These are phyloP conservation scores for Steatornis caripensis DNA, from an alignment of 2,113 vertebrate species.

Conservation along the genomic window DNA sequence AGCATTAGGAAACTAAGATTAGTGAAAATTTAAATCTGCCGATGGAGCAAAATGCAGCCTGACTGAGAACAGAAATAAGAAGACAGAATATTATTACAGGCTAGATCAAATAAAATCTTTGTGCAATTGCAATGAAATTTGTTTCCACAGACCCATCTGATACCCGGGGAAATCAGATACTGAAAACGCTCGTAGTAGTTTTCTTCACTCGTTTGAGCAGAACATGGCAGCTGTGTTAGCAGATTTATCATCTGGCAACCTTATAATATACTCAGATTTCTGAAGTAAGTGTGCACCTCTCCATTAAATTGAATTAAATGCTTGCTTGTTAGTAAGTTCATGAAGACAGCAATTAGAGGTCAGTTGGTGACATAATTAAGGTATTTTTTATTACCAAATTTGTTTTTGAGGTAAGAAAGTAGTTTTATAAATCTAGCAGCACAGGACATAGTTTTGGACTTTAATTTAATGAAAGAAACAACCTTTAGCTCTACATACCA, in stretches of 20 bases:
- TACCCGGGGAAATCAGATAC: not conserved
- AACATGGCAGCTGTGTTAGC: not conserved
- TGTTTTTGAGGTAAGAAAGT: not conserved
- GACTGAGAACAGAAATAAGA: not conserved
- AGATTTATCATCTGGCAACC: not conserved
- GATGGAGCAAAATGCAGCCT: not conserved
- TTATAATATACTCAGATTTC: not conserved
- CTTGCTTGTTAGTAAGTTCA: not conserved
- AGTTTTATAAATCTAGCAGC: not conserved
- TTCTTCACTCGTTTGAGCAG: not conserved
- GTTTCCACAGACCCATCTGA: not conserved
- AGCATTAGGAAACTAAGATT: not conserved
- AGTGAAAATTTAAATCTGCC: not conserved
- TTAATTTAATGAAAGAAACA: not conserved
- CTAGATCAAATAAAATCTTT: not conserved
- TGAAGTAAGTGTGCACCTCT: not conserved
- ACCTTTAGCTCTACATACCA: not conserved
- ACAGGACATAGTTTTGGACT: not conserved
- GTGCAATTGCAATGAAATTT: not conserved
- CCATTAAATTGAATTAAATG: conserved; percentile 7
- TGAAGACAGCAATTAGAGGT: not conserved
- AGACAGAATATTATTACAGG: not conserved
- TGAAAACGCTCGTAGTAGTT: not conserved
- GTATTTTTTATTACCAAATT: not conserved
- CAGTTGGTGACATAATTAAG: not conserved